Conservation (phyloP, 2,113 vertebrate species). For the Chascanopsetta lugubris region DNA sequence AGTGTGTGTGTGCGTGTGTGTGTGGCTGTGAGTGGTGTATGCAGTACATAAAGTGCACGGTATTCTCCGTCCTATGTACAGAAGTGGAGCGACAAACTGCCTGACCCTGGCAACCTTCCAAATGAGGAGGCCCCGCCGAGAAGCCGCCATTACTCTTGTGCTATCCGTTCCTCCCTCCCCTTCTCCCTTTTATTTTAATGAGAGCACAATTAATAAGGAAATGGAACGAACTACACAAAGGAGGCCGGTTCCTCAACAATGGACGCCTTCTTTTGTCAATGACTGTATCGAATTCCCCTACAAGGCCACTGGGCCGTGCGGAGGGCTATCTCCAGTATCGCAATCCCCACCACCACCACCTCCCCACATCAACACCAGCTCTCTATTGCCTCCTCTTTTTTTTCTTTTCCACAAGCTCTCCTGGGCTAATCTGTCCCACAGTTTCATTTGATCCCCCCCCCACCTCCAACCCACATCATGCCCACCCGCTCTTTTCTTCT, state of each 20-base stretch:
- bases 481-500: conserved; percentile 24
- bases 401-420: conserved; percentile 61
- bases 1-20: conserved; percentile 7
- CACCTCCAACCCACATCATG: too few relatives aligned
- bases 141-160: conserved; percentile 58
- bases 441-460: conserved; percentile 66
- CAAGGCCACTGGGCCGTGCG: conserved; percentile 68
- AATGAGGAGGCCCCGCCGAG: conserved; percentile 36
- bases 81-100: conserved; percentile 37
- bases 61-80: conserved; percentile 28
- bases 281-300: conserved; percentile 76
- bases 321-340: conserved; percentile 74
- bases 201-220: conserved; percentile 77
- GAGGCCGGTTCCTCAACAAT: conserved; percentile 63
- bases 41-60: conserved; percentile 36
- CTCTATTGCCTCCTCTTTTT: conserved; percentile 21
- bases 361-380: conserved; percentile 7
- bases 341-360: conserved; percentile 17
- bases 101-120: conserved; percentile 65
- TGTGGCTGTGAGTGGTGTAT: conserved; percentile 26
- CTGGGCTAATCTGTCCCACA: conserved; percentile 69
- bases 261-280: conserved; percentile 76
- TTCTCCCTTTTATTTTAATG: conserved; percentile 69
- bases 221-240: conserved; percentile 73
- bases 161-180: conserved; percentile 41